Percentiles rank a stretch among this genome's conserved stretches.
Conservation (phyloP, 1,140 invertebrate genomes). For the Penaeus japonicus region DNA sequence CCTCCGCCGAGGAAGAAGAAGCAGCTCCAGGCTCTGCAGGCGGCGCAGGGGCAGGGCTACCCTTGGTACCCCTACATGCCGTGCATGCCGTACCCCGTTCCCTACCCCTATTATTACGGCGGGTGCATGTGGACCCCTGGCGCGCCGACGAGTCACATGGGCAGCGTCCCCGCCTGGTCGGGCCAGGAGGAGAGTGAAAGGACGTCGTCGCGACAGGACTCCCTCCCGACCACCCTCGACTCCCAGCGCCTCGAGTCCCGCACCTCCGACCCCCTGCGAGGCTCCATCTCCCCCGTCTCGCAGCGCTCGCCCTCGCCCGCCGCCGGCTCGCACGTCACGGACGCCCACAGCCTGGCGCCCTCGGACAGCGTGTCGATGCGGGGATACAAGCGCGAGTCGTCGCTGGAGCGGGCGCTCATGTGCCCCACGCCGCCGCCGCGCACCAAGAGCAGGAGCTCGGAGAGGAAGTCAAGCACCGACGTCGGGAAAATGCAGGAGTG, state of each 20-base stretch:
- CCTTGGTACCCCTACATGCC: conserved; percentile 56
- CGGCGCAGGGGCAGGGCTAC: not conserved
- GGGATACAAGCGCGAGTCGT: conserved; percentile 29
- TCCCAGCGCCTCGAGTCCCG: conserved; percentile 48
- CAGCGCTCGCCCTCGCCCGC: conserved; percentile 42
- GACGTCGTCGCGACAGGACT: conserved; percentile 29
- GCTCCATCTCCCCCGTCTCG: conserved; percentile 32
- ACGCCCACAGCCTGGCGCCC: conserved; percentile 46
- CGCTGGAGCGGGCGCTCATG: conserved; percentile 24
- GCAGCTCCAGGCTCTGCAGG: conserved; percentile 11
- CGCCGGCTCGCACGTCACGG: conserved; percentile 43
- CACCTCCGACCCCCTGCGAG: conserved; percentile 11
- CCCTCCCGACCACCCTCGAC: conserved; percentile 4
- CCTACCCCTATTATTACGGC: conserved; percentile 52
- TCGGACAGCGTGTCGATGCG: conserved; percentile 56
- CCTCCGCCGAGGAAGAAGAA: conserved; percentile 57
- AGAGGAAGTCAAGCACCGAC: conserved; percentile 3
- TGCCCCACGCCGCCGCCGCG: conserved; percentile 29
- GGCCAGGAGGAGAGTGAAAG: conserved; percentile 41
- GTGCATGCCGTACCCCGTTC: conserved; percentile 47
- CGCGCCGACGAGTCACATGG: not conserved
- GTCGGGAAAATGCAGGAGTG: conserved; percentile 48
- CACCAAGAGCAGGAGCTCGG: not conserved
- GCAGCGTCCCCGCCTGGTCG: conserved; percentile 17
- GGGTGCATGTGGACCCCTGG: conserved; percentile 42